Conservation (phyloP, 2,113 vertebrate genomes). For the Lagenorhynchus albirostris region DNA sequence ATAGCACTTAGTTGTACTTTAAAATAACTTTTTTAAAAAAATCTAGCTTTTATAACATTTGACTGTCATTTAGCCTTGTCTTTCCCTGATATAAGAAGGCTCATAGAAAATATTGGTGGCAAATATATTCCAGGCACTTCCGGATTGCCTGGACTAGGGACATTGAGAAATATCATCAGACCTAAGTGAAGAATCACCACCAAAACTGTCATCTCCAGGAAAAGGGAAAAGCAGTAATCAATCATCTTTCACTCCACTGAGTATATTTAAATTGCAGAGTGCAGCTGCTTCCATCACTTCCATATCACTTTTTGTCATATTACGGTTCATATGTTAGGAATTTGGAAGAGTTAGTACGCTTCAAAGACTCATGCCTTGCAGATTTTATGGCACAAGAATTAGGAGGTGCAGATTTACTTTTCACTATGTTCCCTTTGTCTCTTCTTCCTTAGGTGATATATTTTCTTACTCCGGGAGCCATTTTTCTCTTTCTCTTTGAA, state of each 20-base stretch:
- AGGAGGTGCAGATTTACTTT: neutral
- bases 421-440: neutral
- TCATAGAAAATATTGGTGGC: neutral
- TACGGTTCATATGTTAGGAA: neutral
- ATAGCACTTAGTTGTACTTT: neutral
- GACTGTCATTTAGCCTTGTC: neutral
- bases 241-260: neutral
- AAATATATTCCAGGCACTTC: neutral
- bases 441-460: neutral
- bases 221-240: neutral
- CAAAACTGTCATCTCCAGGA: neutral
- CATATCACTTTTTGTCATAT: neutral
- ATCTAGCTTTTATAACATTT: neutral
- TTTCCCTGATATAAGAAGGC: neutral
- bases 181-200: neutral
- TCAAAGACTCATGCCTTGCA: neutral
- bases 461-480: neutral
- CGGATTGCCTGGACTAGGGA: neutral
- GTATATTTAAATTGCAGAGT: neutral
- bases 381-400: neutral
- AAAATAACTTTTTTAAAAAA: neutral
- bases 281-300: neutral
- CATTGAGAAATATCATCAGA: neutral
- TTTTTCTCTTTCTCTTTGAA: constrained; percentile 1
- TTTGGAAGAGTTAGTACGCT: neutral